These are phyloP conservation scores for Falco biarmicus DNA, from an alignment of 2,797 vertebrate species.

Conservation along the genomic window DNA sequence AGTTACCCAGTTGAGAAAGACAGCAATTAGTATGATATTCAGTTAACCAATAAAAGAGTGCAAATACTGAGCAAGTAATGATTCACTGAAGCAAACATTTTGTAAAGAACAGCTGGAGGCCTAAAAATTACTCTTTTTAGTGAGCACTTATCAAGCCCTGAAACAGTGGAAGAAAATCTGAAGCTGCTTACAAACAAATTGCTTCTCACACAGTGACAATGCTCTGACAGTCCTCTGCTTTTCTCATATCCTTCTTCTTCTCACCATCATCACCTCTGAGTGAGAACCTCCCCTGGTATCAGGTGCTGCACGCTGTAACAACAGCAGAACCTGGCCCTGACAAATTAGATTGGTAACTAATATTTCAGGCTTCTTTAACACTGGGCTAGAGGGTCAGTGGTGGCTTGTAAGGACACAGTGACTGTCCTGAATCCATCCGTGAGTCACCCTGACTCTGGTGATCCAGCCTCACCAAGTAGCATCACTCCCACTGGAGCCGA, in stretches of 20 bases:
- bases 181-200: constrained; percentile 15
- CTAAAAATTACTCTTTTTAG: constrained; percentile 42
- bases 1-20: neutral
- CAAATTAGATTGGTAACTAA: constrained; percentile 37
- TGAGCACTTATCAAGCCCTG: neutral
- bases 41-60: constrained; percentile 2
- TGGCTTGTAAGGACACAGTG: neutral
- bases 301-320: neutral
- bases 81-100: constrained; percentile 38
- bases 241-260: neutral
- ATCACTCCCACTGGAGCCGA: neutral
- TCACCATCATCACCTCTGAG: neutral
- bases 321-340: constrained; percentile 7
- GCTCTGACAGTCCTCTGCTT: neutral
- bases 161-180: constrained; percentile 34
- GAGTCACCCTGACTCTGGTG: neutral
- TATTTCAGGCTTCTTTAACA: constrained; percentile 26
- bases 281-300: neutral
- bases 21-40: constrained; percentile 11
- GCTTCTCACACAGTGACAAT: neutral
- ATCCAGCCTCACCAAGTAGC: neutral
- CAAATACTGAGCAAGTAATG: constrained; percentile 19
- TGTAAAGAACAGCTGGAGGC: constrained; percentile 35
- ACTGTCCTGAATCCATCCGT: neutral
- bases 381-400: neutral